These are phyloP conservation scores for Caracal caracal DNA, from an alignment of 2,113 vertebrate species.

Conservation along the genomic window DNA sequence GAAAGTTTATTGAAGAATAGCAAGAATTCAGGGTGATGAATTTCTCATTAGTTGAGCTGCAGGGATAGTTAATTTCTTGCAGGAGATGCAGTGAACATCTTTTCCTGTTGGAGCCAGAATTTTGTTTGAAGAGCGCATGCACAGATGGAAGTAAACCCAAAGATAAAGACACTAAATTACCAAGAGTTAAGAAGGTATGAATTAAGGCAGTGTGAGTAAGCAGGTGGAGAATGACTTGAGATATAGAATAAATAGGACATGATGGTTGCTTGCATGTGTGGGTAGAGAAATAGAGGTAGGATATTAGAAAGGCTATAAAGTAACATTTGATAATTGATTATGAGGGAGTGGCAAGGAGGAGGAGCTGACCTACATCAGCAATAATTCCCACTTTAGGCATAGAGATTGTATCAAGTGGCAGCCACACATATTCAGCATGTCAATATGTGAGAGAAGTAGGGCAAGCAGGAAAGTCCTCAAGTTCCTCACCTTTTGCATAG, in stretches of 20 bases:
- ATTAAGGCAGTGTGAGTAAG: not conserved
- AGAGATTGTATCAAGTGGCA: not conserved
- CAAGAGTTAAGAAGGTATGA: not conserved
- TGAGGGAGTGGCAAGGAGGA: not conserved
- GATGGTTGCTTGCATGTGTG: not conserved
- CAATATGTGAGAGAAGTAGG: not conserved
- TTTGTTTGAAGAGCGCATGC: not conserved
- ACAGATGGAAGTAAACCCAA: not conserved
- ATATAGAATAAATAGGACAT: not conserved
- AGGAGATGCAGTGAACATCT: not conserved
- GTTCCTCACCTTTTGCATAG: not conserved
- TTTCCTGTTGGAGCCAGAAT: not conserved
- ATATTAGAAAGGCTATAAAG: not conserved
- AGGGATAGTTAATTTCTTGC: not conserved
- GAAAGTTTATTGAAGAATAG: not conserved
- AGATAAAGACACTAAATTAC: not conserved
- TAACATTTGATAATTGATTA: not conserved
- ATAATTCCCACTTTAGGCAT: not conserved
- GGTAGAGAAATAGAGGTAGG: not conserved
- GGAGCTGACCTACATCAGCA: conserved; percentile 4
- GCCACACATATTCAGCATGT: not conserved
- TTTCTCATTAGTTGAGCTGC: not conserved
- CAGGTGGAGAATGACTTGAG: not conserved
- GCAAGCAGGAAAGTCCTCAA: not conserved
- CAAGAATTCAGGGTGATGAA: not conserved